These are phyloP conservation scores for Ambastaia sidthimunki DNA, from an alignment of 2,797 vertebrate species.

Conservation along the genomic window DNA sequence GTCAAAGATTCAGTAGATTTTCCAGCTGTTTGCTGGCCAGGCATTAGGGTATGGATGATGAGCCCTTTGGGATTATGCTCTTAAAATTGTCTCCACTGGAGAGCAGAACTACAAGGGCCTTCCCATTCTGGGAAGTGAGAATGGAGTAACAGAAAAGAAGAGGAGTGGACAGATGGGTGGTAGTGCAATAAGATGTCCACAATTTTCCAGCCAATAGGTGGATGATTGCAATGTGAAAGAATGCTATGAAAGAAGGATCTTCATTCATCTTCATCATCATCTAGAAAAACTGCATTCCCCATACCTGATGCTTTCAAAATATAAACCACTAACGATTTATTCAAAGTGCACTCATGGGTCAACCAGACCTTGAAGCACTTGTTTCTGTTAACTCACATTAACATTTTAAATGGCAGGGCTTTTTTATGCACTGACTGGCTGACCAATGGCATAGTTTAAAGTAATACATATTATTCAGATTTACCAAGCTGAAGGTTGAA, in stretches of 20 bases:
- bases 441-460: no score
- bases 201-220: conserved; percentile 16
- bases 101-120: conserved; percentile 41
- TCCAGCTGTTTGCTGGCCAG: conserved; percentile 56
- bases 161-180: conserved; percentile 47
- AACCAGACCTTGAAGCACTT: neutral
- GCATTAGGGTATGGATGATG: conserved; percentile 53
- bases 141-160: conserved; percentile 62
- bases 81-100: conserved; percentile 48
- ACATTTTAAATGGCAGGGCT: no score
- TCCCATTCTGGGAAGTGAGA: conserved; percentile 66
- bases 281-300: conserved; percentile 62
- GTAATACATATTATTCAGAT: neutral
- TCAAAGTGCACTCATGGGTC: conserved; percentile 49
- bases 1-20: conserved; percentile 48
- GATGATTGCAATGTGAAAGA: conserved; percentile 47
- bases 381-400: no score
- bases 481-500: neutral
- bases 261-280: conserved; percentile 67
- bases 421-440: no score
- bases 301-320: conserved; percentile 58
- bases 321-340: conserved; percentile 61
- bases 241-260: conserved; percentile 59
- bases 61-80: conserved; percentile 59
- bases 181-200: conserved; percentile 52